phyloP scores from a whole-genome alignment of 2,113 vertebrate genomes.

The Petrocephalus zakoni region DNA sequence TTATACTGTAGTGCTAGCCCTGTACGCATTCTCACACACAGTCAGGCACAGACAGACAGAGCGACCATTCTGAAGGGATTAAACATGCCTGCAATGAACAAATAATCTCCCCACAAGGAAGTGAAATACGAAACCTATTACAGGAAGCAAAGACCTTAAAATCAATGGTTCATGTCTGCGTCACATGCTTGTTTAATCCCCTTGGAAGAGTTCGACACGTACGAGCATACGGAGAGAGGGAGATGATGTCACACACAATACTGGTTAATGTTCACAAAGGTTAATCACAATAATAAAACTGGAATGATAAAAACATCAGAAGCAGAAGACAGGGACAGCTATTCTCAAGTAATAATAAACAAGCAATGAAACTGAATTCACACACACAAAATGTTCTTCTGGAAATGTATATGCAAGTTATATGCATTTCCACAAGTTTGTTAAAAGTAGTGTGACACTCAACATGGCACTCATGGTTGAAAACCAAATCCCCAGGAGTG shows the following conservation, averaged over 20 bases:
- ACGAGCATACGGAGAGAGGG: neutral
- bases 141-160: slow-evolving; percentile 29
- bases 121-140: slow-evolving; percentile 28
- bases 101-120: slow-evolving; percentile 30
- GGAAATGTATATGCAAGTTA: neutral
- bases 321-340: neutral
- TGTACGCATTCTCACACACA: neutral
- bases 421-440: neutral
- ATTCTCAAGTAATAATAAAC: slow-evolving; percentile 2
- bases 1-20: neutral
- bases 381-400: neutral
- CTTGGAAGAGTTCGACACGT: slow-evolving; percentile 34
- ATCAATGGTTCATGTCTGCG: slow-evolving; percentile 49
- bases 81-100: slow-evolving; percentile 37
- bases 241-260: neutral
- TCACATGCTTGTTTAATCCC: slow-evolving; percentile 59
- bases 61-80: slow-evolving; percentile 37
- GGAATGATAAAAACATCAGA: slow-evolving; percentile 3
- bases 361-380: neutral
- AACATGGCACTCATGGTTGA: neutral
- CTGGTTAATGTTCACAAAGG: slow-evolving; percentile 28
- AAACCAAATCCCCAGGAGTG: neutral
- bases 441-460: neutral
- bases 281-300: slow-evolving; percentile 23
- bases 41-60: neutral